Base-by-base conservation (phyloP, 1,140 invertebrate genomes). In the Zophobas morio region DNA sequence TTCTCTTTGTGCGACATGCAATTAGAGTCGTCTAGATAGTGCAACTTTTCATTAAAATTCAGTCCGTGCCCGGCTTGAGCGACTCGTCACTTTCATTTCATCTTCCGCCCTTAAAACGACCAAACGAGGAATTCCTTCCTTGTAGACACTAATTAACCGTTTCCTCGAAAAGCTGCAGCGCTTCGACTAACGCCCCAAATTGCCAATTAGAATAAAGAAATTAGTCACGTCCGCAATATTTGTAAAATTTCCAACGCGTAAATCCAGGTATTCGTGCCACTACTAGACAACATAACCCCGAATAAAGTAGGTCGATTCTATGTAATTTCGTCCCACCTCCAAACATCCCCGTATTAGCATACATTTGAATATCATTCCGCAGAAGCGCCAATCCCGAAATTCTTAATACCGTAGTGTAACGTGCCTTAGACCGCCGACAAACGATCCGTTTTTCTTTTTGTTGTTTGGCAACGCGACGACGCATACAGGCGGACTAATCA, bases 301-400 rank as follows among this genome's bases (percentile, higher is more conserved):
- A 20, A 20, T 20, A 20, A 51, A 57, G 54, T 35, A 2, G 54
- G 54, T 57, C 54, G 20, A n/a, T 57, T 57, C 6, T 57, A 35
- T 46, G 34, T 35, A 57, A 57, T 57, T 33, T 33, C 54, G 54
- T 34, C 34, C 54, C 33, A 35, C 54, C 54, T 57, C 33, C 49
- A 32, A 51, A 32, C 49, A 51, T 8, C 6, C 20, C 34, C 42
- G 42, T 4, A 46, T 46, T 46, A 46, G 54, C 54, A 57, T 57
- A 57, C 54, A 57, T 57, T 57, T 57, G 54, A 57, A 57, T 57
- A 35, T 33, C 6, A 57, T 57, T 57, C 54, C 54, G 42, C 42
- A 46, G 42, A 46, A 46, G 3, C 3, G 42, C 42, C 42, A 46
- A 46, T 46, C 8, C 8, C 42, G 42, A 46, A 46, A 4, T 46